Base-by-base conservation (phyloP, 2,888 invertebrate genomes). In the Argyresthia goedartella region DNA sequence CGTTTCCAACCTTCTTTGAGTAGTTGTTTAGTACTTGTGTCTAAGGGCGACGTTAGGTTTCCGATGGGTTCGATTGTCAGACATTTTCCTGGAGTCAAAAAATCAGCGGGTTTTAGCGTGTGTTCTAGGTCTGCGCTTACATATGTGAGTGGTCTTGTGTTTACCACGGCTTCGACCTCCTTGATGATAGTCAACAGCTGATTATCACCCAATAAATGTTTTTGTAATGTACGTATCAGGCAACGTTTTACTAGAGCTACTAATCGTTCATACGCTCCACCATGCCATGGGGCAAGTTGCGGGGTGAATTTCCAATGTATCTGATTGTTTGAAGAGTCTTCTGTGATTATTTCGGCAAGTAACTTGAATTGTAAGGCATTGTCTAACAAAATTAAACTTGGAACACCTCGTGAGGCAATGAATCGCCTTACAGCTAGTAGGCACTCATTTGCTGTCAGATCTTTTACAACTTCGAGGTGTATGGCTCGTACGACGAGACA, bases 271-370 rank as follows among this genome's bases (percentile, higher is more conserved):
- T 57, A 57, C 8, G 53, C 50, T 6, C 57, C 57, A 9, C 56
- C 57, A 16, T 39, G 41, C 56, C 57, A 57, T 8, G 57, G 57
- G 1, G 55, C 54, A 1, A 57, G 44, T 47, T 58, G 42, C 0
- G 56, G 55, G 9, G 55, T 58, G 39, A 58, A 58, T 43, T 42
- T 50, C 55, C 58, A 58, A 44, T 52, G 14, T 7, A 55, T 56
- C 9, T 43, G n/a, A 15, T 54, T 58, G 10, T 49, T 25, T n/a
- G 52, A 16, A 44, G 56, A 58, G 7, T 41, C 11, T 9, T 41
- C 48, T 8, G 8, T 8, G 14, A 58, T 7, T 10, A 58, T 53
- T n/a, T 55, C 56, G 0, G 54, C 33, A 8, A 51, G 53, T 8
- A 58, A 43, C 33, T 57, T 58, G 33, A 56, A 58, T 1, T 52